Percentiles rank a stretch among this genome's conserved stretches.
These are phyloP conservation scores for Conistra vaccinii DNA, from an alignment of 2,888 invertebrate species.

Conservation along the genomic window DNA sequence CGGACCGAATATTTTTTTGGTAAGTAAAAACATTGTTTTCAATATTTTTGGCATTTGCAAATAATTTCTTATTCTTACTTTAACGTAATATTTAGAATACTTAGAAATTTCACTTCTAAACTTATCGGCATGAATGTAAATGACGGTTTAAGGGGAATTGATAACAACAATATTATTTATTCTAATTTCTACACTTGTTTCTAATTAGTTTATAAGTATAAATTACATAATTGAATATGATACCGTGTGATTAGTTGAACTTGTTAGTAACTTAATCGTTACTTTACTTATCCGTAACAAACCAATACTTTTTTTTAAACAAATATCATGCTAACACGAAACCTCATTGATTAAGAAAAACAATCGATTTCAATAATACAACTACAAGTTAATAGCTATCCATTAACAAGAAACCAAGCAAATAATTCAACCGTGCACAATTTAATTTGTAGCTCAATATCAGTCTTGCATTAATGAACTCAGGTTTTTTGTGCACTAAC, in stretches of 20 bases:
- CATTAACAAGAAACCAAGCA: not conserved
- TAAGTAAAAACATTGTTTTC: constrained; percentile 46
- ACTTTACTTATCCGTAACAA: not conserved
- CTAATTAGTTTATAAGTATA: constrained; percentile 31
- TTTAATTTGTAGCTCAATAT: constrained; percentile 12
- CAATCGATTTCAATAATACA: not conserved
- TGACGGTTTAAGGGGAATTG: constrained; percentile 15
- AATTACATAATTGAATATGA: constrained; percentile 17
- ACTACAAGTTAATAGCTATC: not conserved
- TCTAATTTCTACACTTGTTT: constrained; percentile 16
- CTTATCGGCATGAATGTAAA: constrained; percentile 3
- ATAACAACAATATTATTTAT: constrained; percentile 29
- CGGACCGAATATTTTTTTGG: constrained; percentile 54
- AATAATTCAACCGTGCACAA: not conserved
- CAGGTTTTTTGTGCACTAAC: not conserved
- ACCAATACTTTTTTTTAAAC: not conserved
- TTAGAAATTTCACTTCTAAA: constrained; percentile 8
- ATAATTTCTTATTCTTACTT: not conserved
- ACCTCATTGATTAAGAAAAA: not conserved
- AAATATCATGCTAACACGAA: not conserved
- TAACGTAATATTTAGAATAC: not conserved
- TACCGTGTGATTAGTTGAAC: not conserved
- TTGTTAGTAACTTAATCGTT: not conserved
- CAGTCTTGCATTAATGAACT: not conserved
- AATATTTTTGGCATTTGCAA: not conserved